These are phyloP conservation scores for Cisticola juncidis DNA, from an alignment of 2,113 vertebrate species.

Conservation along the genomic window DNA sequence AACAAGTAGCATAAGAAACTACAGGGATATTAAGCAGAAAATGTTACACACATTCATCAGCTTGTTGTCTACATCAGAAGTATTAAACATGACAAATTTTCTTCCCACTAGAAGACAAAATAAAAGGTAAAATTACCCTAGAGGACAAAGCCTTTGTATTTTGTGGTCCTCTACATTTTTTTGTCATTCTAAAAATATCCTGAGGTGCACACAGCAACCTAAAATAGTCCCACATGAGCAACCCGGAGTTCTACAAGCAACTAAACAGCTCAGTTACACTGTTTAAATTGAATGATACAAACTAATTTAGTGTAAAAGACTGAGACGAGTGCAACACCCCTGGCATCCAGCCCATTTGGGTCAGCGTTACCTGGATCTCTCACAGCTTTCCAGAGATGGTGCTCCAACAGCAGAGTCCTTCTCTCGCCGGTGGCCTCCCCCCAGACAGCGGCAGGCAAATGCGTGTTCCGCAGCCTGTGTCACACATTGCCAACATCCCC, in stretches of 20 bases:
- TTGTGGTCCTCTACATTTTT: background rate
- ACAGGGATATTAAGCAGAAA: background rate
- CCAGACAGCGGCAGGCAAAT: background rate
- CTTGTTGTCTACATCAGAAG: background rate
- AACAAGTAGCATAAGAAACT: background rate
- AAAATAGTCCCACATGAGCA: rapidly evolving
- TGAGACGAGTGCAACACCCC: background rate
- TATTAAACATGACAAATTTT: background rate
- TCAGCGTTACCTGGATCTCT: constrained; percentile 28
- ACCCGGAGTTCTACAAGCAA: background rate
- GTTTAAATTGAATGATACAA: background rate
- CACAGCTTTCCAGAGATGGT: background rate
- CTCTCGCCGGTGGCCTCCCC: background rate
- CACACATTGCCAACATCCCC: background rate
- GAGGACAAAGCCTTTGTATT: background rate
- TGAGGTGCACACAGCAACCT: background rate
- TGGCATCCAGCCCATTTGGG: background rate
- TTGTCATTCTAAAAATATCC: background rate
- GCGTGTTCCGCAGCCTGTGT: background rate
- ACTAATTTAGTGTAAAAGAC: background rate
- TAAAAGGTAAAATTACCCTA: background rate
- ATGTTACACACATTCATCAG: background rate
- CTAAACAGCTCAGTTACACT: background rate
- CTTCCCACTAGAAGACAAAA: background rate
- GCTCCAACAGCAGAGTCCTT: background rate